Conservation (phyloP, 1,140 invertebrate species). For the Drosophila aff. region DNA sequence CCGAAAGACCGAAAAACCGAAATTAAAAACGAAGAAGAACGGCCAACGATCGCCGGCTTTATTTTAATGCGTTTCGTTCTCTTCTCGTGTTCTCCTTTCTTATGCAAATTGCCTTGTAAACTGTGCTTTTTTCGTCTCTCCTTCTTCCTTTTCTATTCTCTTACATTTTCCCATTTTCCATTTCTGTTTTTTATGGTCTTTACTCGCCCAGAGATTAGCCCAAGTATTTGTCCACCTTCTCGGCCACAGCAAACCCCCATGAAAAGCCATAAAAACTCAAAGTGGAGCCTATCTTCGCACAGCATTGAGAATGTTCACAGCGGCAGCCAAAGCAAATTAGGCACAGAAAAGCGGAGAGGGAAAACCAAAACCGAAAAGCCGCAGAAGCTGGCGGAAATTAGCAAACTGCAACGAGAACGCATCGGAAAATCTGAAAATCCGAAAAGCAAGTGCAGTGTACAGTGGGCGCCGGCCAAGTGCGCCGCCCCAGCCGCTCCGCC, state of each 20-base stretch:
- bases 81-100: conserved; percentile 33
- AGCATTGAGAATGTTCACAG: conserved; percentile 63
- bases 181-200: conserved; percentile 6
- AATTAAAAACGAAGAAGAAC: conserved; percentile 38
- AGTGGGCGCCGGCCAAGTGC: conserved; percentile 24
- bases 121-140: conserved; percentile 23
- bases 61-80: conserved; percentile 24
- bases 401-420: conserved; percentile 63
- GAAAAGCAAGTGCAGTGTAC: conserved; percentile 12
- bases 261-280: conserved; percentile 5
- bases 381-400: conserved; percentile 53
- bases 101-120: conserved; percentile 56
- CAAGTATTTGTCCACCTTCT: conserved; percentile 29
- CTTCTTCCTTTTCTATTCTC: neutral
- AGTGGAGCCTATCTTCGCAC: conserved; percentile 40
- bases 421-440: conserved; percentile 36
- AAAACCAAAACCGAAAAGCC: conserved; percentile 62
- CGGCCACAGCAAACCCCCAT: neutral
- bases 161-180: conserved; percentile 18
- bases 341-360: conserved; percentile 44
- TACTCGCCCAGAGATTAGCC: conserved; percentile 26
- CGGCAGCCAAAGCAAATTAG: conserved; percentile 68
- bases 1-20: conserved; percentile 1
- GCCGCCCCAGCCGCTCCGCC: neutral
- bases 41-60: conserved; percentile 28